Conservation (phyloP, 2,113 vertebrate genomes). For the Paracanthobrama guichenoti region DNA sequence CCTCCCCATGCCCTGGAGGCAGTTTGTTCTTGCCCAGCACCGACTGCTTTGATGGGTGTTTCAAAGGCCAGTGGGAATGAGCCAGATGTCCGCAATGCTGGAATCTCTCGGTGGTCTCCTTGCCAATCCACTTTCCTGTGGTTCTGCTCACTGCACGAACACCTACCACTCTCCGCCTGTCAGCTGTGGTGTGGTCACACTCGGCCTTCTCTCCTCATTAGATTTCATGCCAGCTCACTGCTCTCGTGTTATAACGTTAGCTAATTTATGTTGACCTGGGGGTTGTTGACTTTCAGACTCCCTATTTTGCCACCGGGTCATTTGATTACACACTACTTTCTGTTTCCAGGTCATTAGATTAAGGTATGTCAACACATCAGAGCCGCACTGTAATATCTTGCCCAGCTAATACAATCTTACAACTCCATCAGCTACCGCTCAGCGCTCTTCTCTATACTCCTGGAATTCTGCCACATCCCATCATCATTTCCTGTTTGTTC, state of each 20-base stretch:
- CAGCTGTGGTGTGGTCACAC: slow-evolving; percentile 31
- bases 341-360: slow-evolving; percentile 44
- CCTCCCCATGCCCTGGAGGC: slow-evolving; percentile 17
- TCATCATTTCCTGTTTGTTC: background rate
- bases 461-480: slow-evolving; percentile 8
- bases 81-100: slow-evolving; percentile 41
- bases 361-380: slow-evolving; percentile 39
- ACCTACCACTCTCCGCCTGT: background rate
- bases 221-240: slow-evolving; percentile 24
- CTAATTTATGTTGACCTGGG: slow-evolving; percentile 42
- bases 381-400: background rate
- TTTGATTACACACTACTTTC: slow-evolving; percentile 36
- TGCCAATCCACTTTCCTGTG: slow-evolving; percentile 1
- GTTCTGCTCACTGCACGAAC: slow-evolving; percentile 14
- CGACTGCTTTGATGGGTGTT: slow-evolving; percentile 35
- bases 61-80: slow-evolving; percentile 34
- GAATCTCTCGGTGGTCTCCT: slow-evolving; percentile 28
- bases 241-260: slow-evolving; percentile 35
- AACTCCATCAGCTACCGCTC: slow-evolving; percentile 11
- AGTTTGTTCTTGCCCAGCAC: slow-evolving; percentile 23
- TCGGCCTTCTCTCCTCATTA: slow-evolving; percentile 27
- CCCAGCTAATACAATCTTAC: background rate
- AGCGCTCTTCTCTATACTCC: background rate
- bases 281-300: slow-evolving; percentile 43
- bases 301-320: slow-evolving; percentile 25